A percentile compares a stretch with the other conserved stretches of the same genome.
phyloP scores from a whole-genome alignment of 1,140 invertebrate genomes.

The Drosophila sturtevanti region DNA sequence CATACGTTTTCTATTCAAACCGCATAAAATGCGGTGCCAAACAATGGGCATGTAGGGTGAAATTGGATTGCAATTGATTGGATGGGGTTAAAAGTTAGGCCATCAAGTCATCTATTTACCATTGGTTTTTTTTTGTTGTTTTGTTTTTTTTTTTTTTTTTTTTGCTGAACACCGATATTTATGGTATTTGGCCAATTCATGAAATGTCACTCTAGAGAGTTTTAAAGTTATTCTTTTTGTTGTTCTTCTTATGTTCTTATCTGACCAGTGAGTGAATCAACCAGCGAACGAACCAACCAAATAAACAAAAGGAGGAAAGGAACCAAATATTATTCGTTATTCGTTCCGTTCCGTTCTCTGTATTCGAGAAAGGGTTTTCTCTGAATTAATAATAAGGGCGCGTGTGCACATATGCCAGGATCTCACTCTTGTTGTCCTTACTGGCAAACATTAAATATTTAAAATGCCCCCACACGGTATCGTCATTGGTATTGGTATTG shows the following conservation, averaged over 20 bases:
- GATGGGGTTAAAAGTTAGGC: neutral
- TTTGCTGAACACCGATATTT: slow-evolving; percentile 49
- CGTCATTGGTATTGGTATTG: slow-evolving; percentile 17
- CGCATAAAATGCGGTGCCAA: slow-evolving; percentile 72
- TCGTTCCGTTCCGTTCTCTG: slow-evolving; percentile 31
- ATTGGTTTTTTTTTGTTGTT: neutral
- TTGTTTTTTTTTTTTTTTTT: neutral
- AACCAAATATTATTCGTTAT: slow-evolving; percentile 41
- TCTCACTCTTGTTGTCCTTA: slow-evolving; percentile 1
- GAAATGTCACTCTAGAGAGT: slow-evolving; percentile 82
- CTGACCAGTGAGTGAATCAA: slow-evolving; percentile 18
- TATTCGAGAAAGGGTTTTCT: slow-evolving; percentile 21
- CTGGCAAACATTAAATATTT: slow-evolving; percentile 66
- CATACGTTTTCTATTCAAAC: slow-evolving; percentile 75
- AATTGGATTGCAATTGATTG: slow-evolving; percentile 41
- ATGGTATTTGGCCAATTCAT: slow-evolving; percentile 78
- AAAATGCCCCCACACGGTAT: slow-evolving; percentile 74
- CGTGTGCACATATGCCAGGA: slow-evolving; percentile 50
- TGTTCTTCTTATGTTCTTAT: slow-evolving; percentile 7
- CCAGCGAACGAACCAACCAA: no score
- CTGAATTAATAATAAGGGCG: slow-evolving; percentile 76
- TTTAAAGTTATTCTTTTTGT: slow-evolving; percentile 52
- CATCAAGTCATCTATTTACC: slow-evolving; percentile 39
- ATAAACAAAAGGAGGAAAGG: neutral
- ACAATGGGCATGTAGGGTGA: neutral